Conservation (phyloP, 2,797 vertebrate genomes). For the Squalus acanthias region DNA sequence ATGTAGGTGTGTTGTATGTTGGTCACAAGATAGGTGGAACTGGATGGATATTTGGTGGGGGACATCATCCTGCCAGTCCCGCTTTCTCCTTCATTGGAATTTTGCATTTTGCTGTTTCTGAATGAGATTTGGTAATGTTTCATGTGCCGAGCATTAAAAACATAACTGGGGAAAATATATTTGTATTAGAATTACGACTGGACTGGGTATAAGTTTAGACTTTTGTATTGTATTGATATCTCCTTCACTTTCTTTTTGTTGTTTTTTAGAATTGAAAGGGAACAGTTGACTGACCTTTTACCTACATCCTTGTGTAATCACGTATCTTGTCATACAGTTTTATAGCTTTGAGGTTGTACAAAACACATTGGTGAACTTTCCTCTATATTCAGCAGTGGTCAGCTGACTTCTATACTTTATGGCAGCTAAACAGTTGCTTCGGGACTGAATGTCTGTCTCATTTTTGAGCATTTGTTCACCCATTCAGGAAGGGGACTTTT, state of each 20-base stretch:
- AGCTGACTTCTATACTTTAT: conserved; percentile 12
- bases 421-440: background rate
- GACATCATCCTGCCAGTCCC: background rate
- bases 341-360: background rate
- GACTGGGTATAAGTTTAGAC: background rate
- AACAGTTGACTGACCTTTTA: background rate
- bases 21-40: background rate
- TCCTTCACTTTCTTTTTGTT: background rate
- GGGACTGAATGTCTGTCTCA: background rate
- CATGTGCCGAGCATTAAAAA: background rate
- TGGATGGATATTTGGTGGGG: background rate
- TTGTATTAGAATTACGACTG: background rate
- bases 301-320: background rate
- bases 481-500: background rate
- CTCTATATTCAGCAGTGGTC: background rate
- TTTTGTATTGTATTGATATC: background rate
- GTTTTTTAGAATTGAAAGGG: background rate
- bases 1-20: background rate
- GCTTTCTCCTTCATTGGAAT: background rate
- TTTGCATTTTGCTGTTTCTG: background rate
- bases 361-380: background rate
- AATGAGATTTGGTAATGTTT: background rate
- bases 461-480: background rate
- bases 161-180: background rate
- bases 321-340: background rate